Conservation (phyloP, 2,888 invertebrate genomes). For the Campopleginae sp. region DNA sequence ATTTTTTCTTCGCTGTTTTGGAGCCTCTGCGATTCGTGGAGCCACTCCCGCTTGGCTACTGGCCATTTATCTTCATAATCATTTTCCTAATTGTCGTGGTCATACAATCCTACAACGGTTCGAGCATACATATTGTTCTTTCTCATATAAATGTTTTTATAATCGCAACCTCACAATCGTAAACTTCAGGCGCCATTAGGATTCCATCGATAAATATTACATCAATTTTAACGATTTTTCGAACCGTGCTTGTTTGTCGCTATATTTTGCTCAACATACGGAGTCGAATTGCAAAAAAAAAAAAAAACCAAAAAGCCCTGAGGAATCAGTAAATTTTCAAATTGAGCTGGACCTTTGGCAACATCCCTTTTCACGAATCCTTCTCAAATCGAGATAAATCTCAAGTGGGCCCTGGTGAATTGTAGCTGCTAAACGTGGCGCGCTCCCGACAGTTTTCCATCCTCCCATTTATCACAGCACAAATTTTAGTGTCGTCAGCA, state of each 20-base stretch:
- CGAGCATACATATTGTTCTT: background rate
- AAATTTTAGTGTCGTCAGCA: conserved; percentile 42
- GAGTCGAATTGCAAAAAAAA: background rate
- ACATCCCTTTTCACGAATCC: conserved; percentile 18
- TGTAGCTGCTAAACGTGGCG: conserved; percentile 45
- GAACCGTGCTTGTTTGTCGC: background rate
- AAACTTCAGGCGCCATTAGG: background rate
- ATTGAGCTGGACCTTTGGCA: background rate
- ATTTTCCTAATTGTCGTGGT: background rate
- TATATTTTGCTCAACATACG: background rate
- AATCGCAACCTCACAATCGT: background rate
- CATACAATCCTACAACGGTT: background rate
- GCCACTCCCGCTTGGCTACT: background rate
- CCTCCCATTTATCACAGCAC: conserved; percentile 38
- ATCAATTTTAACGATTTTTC: background rate
- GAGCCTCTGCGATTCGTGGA: background rate
- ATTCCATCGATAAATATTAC: background rate
- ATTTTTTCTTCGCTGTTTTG: background rate
- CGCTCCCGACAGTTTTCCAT: conserved; percentile 16
- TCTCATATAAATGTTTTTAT: background rate
- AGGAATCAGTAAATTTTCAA: conserved; percentile 46
- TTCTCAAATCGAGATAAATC: conserved; percentile 52
- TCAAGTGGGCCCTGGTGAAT: conserved; percentile 54
- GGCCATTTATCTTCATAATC: background rate
- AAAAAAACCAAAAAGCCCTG: conserved; percentile 32